Evolutionary conservation across 2,797 vertebrate species (phyloP).

Genomic region (Helicolenus hilgendorfi): DNA sequence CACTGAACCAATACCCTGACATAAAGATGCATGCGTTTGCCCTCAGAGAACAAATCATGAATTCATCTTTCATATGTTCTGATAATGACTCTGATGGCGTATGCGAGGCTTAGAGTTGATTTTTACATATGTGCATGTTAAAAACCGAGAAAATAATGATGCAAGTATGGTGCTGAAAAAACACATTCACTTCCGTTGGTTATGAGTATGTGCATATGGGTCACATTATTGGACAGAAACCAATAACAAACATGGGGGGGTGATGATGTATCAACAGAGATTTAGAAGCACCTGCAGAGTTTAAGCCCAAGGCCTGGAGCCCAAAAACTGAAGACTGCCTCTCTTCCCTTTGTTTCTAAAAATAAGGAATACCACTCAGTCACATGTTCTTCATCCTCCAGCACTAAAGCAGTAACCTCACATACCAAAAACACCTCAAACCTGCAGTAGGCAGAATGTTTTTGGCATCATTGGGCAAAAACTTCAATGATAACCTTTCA

Average conservation of each 20-base stretch:
- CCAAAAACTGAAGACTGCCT: background rate
- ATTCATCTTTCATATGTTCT: background rate
- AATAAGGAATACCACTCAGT: background rate
- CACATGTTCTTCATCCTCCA: background rate
- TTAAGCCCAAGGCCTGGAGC: background rate
- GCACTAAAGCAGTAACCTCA: background rate
- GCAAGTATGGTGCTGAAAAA: background rate
- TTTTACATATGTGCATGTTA: background rate
- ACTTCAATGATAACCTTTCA: too few species aligned
- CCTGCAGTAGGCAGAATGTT: too few species aligned
- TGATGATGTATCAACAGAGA: conserved; percentile 31
- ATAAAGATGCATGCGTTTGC: background rate
- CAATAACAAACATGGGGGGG: conserved; percentile 23
- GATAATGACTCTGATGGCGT: background rate
- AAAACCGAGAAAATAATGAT: background rate
- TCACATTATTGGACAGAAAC: conserved; percentile 17
- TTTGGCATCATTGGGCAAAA: too few species aligned
- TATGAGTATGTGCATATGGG: conserved; percentile 2
- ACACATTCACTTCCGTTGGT: background rate
- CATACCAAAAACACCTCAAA: background rate
- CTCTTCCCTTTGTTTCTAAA: background rate
- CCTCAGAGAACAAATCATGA: background rate
- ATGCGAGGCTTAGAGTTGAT: background rate
- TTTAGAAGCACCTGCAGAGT: conserved; percentile 37
- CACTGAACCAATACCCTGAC: conserved; percentile 27